Conservation (phyloP, 37 sponge, comb jelly and placozoan species). For the Spongilla lacustris region DNA sequence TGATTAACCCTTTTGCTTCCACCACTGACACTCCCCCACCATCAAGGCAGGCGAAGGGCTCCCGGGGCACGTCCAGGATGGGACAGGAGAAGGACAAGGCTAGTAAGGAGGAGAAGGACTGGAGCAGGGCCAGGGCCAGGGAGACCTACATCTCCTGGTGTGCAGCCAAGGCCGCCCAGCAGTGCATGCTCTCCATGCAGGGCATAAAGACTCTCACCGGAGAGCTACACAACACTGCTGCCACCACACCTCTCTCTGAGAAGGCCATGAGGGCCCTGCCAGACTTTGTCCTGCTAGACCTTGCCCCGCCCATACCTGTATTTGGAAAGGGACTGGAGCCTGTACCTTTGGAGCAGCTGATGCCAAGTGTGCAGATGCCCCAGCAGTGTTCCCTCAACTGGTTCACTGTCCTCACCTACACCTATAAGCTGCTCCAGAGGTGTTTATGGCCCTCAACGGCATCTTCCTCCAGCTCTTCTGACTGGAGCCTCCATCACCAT, state of each 20-base stretch:
- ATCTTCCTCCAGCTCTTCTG: not conserved
- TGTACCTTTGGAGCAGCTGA: slow-evolving; percentile 21
- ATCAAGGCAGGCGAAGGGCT: not conserved
- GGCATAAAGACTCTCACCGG: slow-evolving; percentile 19
- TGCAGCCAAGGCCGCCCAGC: slow-evolving; percentile 37
- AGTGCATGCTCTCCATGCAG: not conserved
- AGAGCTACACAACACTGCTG: slow-evolving; percentile 22
- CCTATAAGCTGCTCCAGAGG: slow-evolving; percentile 26
- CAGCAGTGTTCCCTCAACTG: slow-evolving; percentile 17
- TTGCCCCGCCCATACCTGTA: not conserved
- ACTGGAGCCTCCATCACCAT: slow-evolving; percentile 45
- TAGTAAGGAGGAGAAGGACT: slow-evolving; percentile 16
- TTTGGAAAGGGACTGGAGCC: not conserved
- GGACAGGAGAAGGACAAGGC: not conserved
- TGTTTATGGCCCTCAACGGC: slow-evolving; percentile 22
- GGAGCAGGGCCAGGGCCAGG: slow-evolving; percentile 14
- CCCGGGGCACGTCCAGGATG: not conserved
- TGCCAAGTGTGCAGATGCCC: slow-evolving; percentile 13
- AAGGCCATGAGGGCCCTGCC: slow-evolving; percentile 39
- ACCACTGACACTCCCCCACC: not conserved
- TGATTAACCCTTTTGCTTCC: not conserved
- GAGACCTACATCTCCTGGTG: slow-evolving; percentile 41
- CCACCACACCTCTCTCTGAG: slow-evolving; percentile 10
- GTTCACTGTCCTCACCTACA: slow-evolving; percentile 30
- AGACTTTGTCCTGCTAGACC: slow-evolving; percentile 49